phyloP scores from a whole-genome alignment of 2,113 vertebrate genomes.

The Psophia crepitans region DNA sequence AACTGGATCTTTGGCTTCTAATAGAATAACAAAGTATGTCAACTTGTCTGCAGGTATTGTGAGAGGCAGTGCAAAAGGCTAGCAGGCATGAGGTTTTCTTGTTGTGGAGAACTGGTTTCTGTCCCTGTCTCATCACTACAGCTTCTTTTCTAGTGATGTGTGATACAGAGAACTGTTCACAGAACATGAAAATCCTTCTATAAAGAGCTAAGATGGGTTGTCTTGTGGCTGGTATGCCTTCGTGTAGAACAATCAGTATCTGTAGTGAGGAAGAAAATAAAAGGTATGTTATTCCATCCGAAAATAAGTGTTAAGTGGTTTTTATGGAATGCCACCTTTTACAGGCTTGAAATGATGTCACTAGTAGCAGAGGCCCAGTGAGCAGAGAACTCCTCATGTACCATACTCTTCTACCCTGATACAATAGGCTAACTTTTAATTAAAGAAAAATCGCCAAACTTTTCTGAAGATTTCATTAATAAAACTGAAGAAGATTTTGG shows the following conservation, averaged over 20 bases:
- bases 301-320: not conserved
- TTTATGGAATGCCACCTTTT: not conserved
- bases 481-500: not conserved
- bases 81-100: not conserved
- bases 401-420: not conserved
- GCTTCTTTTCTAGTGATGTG: not conserved
- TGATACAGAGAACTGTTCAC: not conserved
- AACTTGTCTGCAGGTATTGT: not conserved
- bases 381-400: not conserved
- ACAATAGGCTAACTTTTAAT: not conserved
- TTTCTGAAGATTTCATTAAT: not conserved
- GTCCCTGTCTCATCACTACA: not conserved
- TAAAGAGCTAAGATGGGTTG: not conserved
- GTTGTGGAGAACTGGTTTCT: not conserved
- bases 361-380: not conserved
- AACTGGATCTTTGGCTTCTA: not conserved
- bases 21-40: not conserved
- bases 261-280: not conserved
- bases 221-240: not conserved
- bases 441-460: accelerated
- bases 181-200: not conserved
- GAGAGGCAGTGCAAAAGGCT: not conserved
- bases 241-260: not conserved
- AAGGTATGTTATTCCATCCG: not conserved
- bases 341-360: not conserved